A percentile compares a stretch with the other conserved stretches of the same genome.
Conservation (phyloP, 2,113 vertebrate genomes). For the Synchiropus splendidus region DNA sequence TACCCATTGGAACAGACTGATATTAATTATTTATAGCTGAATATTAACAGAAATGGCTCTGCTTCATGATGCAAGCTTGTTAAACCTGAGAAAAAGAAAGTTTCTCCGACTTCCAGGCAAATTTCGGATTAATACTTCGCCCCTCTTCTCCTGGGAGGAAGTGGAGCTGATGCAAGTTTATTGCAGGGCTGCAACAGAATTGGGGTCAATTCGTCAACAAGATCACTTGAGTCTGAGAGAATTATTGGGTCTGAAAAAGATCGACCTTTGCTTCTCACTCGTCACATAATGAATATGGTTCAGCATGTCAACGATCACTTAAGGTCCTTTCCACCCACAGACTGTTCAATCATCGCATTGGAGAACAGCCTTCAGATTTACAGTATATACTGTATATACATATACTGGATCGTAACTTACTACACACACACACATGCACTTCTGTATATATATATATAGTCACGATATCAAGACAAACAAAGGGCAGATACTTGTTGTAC, state of each 20-base stretch:
- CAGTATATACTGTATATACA: no score
- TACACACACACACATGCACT: no score
- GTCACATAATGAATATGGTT: no score
- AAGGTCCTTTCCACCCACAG: no score
- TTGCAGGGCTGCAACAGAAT: slow-evolving; percentile 4
- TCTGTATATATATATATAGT: no score
- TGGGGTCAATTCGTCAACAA: slow-evolving; percentile 15
- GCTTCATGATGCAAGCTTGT: slow-evolving; percentile 22
- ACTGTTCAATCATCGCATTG: no score
- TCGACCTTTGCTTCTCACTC: no score
- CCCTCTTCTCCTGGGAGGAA: slow-evolving; percentile 2
- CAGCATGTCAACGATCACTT: no score
- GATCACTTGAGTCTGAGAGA: slow-evolving; percentile 11
- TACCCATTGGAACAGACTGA: background rate
- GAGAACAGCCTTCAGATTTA: no score
- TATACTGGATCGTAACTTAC: no score
- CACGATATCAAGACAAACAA: no score
- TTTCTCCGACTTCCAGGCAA: slow-evolving; percentile 16
- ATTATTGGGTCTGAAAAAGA: no score
- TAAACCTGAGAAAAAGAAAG: slow-evolving; percentile 12
- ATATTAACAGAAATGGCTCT: slow-evolving; percentile 1
- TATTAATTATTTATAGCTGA: slow-evolving; percentile 30
- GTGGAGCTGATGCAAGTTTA: slow-evolving; percentile 19
- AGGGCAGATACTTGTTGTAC: slow-evolving; percentile 83
- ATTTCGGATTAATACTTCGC: slow-evolving; percentile 19